phyloP scores from a whole-genome alignment of 2,797 vertebrate species.

The Sarcophilus harrisii region DNA sequence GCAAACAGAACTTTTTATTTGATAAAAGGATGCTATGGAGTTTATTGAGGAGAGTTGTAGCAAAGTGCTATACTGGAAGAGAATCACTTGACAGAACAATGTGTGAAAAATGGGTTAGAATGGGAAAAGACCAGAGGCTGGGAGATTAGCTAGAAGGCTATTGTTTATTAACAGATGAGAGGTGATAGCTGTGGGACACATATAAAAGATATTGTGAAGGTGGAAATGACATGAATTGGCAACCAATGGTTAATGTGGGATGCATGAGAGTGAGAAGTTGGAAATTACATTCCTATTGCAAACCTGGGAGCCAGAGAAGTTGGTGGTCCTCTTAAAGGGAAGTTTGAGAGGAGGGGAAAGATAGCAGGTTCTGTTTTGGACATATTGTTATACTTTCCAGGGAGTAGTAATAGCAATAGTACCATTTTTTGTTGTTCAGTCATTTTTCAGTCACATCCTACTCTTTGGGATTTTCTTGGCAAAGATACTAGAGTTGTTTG shows the following conservation, averaged over 20 bases:
- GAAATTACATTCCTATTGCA: neutral
- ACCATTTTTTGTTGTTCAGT: no score
- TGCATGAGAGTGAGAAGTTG: neutral
- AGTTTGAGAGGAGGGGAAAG: neutral
- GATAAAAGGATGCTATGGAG: neutral
- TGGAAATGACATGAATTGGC: neutral
- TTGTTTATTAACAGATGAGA: neutral
- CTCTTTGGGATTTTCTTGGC: no score
- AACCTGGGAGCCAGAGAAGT: neutral
- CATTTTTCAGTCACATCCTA: no score
- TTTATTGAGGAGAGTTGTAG: neutral
- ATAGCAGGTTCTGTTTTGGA: neutral
- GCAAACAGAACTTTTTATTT: neutral
- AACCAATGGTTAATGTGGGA: neutral
- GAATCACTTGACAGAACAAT: neutral
- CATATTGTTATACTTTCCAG: neutral
- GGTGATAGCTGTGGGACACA: neutral
- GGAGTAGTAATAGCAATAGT: no score
- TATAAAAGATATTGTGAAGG: neutral
- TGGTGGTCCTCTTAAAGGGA: neutral
- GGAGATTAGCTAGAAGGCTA: neutral
- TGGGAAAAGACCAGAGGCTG: neutral
- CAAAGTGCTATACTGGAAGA: neutral
- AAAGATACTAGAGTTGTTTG: no score
- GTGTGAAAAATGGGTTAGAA: neutral